These are phyloP conservation scores for Nipponacmea schrenckii DNA, from an alignment of 2,888 invertebrate genomes.

Conservation along the genomic window DNA sequence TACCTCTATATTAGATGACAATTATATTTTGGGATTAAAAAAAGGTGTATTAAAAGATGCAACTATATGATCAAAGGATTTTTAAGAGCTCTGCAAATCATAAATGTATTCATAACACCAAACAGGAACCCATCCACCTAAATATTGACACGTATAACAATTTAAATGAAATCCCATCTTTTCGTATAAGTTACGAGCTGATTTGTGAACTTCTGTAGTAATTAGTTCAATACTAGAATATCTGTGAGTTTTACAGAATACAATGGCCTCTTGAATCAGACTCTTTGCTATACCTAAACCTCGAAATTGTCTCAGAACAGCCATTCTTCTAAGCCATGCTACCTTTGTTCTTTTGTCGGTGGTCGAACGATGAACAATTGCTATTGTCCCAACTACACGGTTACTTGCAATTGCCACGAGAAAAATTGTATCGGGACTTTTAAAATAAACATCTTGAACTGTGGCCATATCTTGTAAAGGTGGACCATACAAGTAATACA, in stretches of 20 bases:
- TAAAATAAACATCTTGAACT: constrained; percentile 30
- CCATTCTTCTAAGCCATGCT: constrained; percentile 42
- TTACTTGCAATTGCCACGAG: constrained; percentile 37
- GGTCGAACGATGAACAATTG: constrained; percentile 24
- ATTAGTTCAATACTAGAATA: constrained; percentile 36
- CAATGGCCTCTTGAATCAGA: constrained; percentile 28
- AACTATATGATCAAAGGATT: no score
- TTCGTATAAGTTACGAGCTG: constrained; percentile 35
- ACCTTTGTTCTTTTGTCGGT: constrained; percentile 14
- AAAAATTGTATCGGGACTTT: constrained; percentile 29
- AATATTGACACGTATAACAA: constrained; percentile 30
- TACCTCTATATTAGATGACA: no score
- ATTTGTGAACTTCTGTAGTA: constrained; percentile 39
- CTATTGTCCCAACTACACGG: constrained; percentile 39
- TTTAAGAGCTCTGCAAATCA: neutral
- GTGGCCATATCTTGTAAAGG: constrained; percentile 34
- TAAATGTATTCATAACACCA: constrained; percentile 36
- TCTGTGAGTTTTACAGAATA: constrained; percentile 30
- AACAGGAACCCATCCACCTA: constrained; percentile 30
- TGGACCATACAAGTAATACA: constrained; percentile 36
- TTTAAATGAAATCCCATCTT: constrained; percentile 30
- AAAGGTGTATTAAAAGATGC: no score
- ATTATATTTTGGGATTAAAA: no score
- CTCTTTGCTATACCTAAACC: constrained; percentile 37
- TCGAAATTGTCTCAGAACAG: constrained; percentile 30